Base-by-base conservation (phyloP, 1,140 invertebrate genomes). In the Lepidotrigona ventralis region DNA sequence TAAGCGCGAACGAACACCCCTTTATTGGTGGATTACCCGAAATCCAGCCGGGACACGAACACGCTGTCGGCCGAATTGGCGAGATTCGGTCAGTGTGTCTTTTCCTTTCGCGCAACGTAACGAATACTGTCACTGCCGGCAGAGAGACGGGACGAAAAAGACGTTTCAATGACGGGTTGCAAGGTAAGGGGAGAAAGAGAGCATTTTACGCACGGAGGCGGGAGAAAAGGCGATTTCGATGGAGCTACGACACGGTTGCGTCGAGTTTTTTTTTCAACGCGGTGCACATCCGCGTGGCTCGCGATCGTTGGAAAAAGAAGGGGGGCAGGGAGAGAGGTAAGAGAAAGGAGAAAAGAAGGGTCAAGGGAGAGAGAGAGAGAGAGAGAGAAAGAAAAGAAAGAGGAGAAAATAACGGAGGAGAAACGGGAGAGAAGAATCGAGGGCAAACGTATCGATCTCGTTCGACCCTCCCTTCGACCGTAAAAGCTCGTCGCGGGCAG, bases 401-500 rank as follows among this genome's bases (percentile, higher is more conserved):
- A 8, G 23, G 19, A 21, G 15, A 51, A 73, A 19, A 46, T 60
- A 21, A 39, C 8, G 39, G 39, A 33, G 54, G 64, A n/a, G n/a
- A 19, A 74, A 33, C 39, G 4, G 1, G 19, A 51, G 76, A 21
- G 66, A n/a, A 46, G 83, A 85, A 85, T 78, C 84, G 82, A 81
- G 86, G 69, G 68, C 73, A 72, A 71, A 81, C 75, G 79, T 85
- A 87, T 87, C 86, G 86, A 87, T 88, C 86, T 82, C 79, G 63
- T 88, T 87, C 86, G 86, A 81, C 69, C 85, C 69, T 81, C 73
- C 77, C 76, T 84, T 81, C 82, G 68, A 87, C 72, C 72, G 69
- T 84, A 84, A 87, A 33, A 87, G 84, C 77, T 80, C 73, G 53
- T 60, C 26, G 51, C 73, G 68, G 74, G 81, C 46, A 60, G 77